Evolutionary conservation across 1,140 invertebrate genomes (phyloP).

Genomic region (Cydia splendana): DNA sequence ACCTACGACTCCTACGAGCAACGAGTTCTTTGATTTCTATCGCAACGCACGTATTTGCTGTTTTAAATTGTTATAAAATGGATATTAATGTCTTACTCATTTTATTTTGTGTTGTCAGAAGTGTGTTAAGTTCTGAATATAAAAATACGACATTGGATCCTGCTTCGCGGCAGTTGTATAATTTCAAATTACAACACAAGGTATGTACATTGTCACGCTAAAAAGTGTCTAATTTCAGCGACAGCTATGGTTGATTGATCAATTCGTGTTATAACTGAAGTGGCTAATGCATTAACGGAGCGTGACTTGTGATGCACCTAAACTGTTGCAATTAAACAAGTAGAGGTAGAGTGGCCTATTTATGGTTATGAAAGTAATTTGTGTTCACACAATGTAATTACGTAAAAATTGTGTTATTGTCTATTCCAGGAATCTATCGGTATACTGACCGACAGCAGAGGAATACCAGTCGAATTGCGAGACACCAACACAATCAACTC

Average conservation of each 20-base stretch:
- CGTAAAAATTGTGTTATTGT: slow-evolving; percentile 4
- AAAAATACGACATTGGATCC: background rate
- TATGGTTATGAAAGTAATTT: background rate
- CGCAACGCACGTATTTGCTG: background rate
- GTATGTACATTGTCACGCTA: background rate
- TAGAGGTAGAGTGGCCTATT: too few species aligned
- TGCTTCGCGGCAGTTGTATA: background rate
- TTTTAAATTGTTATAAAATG: background rate
- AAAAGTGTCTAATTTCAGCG: too few species aligned
- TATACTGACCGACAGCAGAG: slow-evolving; percentile 83
- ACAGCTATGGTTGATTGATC: too few species aligned
- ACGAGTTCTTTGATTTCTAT: background rate
- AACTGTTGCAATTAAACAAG: too few species aligned
- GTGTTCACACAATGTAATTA: background rate
- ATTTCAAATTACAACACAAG: background rate
- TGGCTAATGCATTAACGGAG: too few species aligned
- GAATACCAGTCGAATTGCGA: slow-evolving; percentile 87
- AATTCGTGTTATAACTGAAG: too few species aligned
- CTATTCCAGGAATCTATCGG: slow-evolving; percentile 67
- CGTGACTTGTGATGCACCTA: too few species aligned
- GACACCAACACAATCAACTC: slow-evolving; percentile 74
- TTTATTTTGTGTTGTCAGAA: background rate
- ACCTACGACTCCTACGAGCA: background rate
- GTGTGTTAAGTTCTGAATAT: slow-evolving; percentile 4
- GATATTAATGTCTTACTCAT: background rate